Evolutionary conservation across 2,113 vertebrate genomes (phyloP).

Genomic region (Muntiacus reevesi): DNA sequence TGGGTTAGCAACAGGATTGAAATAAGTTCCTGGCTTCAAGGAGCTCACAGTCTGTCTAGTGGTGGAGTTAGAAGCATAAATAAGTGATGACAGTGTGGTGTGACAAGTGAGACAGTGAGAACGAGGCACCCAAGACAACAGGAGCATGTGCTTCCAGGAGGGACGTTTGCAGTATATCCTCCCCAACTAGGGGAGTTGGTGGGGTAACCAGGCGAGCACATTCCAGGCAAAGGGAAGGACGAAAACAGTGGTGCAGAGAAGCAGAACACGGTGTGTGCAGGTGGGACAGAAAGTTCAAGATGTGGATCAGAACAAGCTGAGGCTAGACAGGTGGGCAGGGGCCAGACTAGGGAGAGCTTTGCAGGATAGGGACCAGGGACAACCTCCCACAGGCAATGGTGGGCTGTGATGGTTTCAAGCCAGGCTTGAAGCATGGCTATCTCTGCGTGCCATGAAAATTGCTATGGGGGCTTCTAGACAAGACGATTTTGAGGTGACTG

Average conservation of each 20-base stretch:
- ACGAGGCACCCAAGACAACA: fast-evolving
- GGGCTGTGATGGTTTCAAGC: neutral
- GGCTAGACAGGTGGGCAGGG: neutral
- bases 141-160: neutral
- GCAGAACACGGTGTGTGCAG: neutral
- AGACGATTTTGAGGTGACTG: neutral
- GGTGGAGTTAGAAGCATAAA: neutral
- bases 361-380: neutral
- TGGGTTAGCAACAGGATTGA: neutral
- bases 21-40: neutral
- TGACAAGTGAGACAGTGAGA: neutral
- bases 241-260: neutral
- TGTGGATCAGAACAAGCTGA: neutral
- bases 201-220: neutral
- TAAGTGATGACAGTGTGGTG: neutral
- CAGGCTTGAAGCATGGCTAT: neutral
- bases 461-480: neutral
- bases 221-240: neutral
- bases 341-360: neutral
- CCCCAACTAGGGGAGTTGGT: neutral
- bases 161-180: neutral
- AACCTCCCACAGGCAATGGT: neutral
- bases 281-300: neutral
- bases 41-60: neutral
- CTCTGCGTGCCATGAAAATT: neutral